A percentile compares a stretch with the other conserved stretches of the same genome.
phyloP scores from a whole-genome alignment of 2,113 vertebrate species.

The Hoplias malabaricus region DNA sequence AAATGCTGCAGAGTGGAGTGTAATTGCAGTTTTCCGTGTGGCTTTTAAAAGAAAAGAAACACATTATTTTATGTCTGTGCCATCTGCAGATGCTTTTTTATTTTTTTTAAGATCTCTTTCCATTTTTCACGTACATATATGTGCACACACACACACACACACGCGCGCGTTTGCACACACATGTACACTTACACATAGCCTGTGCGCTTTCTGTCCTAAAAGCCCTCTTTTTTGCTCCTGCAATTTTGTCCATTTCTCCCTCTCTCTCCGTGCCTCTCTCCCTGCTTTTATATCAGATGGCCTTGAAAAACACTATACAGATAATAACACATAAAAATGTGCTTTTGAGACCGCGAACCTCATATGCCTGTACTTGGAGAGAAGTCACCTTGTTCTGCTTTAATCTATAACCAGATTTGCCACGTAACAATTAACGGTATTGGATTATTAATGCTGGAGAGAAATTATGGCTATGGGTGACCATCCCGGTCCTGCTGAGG shows the following conservation, averaged over 20 bases:
- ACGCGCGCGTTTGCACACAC: background rate
- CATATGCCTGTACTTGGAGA: constrained; percentile 25
- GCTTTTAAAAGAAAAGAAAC: constrained; percentile 1
- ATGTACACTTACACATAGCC: constrained; percentile 10
- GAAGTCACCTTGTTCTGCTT: background rate
- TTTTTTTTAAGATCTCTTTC: constrained; percentile 19
- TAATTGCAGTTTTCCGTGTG: constrained; percentile 5
- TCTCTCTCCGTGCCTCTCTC: constrained; percentile 24
- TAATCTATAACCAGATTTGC: constrained; percentile 15
- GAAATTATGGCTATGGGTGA: background rate
- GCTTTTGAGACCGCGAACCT: constrained; percentile 34
- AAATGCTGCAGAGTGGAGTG: background rate
- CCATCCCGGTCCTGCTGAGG: background rate
- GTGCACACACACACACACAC: constrained; percentile 11
- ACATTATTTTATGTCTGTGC: constrained; percentile 1
- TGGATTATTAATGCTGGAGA: background rate
- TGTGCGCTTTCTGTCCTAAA: constrained; percentile 46
- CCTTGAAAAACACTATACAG: constrained; percentile 37
- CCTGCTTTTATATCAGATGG: constrained; percentile 48
- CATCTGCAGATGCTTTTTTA: constrained; percentile 15
- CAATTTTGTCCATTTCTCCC: constrained; percentile 51
- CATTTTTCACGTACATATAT: background rate
- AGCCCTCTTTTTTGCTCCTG: constrained; percentile 44
- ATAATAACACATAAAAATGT: constrained; percentile 52
- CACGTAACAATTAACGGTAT: constrained; percentile 6